Evolutionary conservation across 1,140 invertebrate genomes (phyloP), one percentile per base, ranked within the genome.

Genomic region (Bombus soroeensis): DNA sequence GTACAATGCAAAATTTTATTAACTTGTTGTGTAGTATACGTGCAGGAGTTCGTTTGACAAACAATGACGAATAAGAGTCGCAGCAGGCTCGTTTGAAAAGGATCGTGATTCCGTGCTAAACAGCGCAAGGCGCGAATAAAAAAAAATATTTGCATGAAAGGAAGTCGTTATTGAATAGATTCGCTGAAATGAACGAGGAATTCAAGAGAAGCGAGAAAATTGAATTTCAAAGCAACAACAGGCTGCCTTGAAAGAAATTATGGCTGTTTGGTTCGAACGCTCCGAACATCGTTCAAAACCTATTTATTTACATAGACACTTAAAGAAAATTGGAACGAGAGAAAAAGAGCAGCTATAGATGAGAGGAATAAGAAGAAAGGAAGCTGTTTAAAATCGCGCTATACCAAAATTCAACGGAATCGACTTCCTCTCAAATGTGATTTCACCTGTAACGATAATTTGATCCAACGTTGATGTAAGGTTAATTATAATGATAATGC

Each of bases 161-260:
- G 15, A n/a, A 43, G 43, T 73, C 41, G 28, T 41, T n/a, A 22
- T 32, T 41, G 39, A 73, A 73, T 18, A n/a, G 9, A 41, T 32
- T 43, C 39, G 9, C 3, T 43, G 28, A 73, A 43, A 18, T 41
- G 28, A n/a, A 18, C 28, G 41, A 73, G 39, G 28, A 72, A n/a
- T 72, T 15, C 12, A 28, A 5, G 12, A 32, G n/a, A 73, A 22
- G 72, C 10, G 72, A 73, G 41, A 39, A 39, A 71, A 71, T 71
- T 71, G 68, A 71, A 71, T 71, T 71, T 71, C 37, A 39, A 71
- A 71, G 68, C 34, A 43, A 41, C 37, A 39, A 41, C 37, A 39
- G 37, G 13, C 28, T 18, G 39, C 1, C 28, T 32, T 1, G 39
- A 73, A 43, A 22, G 28, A 73, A 43, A n/a, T n/a, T 73, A 73